A percentile compares a stretch with the other conserved stretches of the same genome.
Conservation (phyloP, 1,140 invertebrate species). For the Dinothrombium tinctorium region DNA sequence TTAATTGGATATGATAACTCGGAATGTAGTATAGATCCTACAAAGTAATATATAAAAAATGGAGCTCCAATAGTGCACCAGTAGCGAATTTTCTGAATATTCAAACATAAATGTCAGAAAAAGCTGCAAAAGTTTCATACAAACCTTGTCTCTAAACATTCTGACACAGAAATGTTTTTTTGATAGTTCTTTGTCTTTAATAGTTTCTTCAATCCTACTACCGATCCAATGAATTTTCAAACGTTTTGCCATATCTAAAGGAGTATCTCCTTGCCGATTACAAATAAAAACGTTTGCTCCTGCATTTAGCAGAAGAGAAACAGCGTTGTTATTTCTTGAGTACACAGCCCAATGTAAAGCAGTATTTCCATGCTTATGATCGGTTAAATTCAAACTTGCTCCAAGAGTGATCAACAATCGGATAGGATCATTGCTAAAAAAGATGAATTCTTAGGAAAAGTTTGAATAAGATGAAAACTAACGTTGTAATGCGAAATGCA, state of each 20-base stretch:
- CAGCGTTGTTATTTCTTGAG: slow-evolving; percentile 65
- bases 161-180: slow-evolving; percentile 31
- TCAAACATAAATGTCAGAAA: neutral
- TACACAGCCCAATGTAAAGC: slow-evolving; percentile 88
- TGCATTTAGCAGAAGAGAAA: slow-evolving; percentile 31
- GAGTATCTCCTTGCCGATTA: slow-evolving; percentile 33
- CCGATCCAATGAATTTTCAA: slow-evolving; percentile 33
- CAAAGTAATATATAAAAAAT: slow-evolving; percentile 63
- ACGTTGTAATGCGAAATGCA: slow-evolving; percentile 44
- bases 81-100: slow-evolving; percentile 32
- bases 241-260: slow-evolving; percentile 24
- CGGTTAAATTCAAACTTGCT: slow-evolving; percentile 57
- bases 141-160: slow-evolving; percentile 39
- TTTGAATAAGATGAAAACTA: slow-evolving; percentile 10
- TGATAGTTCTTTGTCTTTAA: slow-evolving; percentile 35
- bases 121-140: neutral
- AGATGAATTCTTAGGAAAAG: neutral
- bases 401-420: slow-evolving; percentile 75
- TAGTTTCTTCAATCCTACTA: slow-evolving; percentile 35
- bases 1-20: slow-evolving; percentile 51
- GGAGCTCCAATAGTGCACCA: slow-evolving; percentile 68
- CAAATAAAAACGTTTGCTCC: slow-evolving; percentile 25
- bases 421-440: slow-evolving; percentile 42
- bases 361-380: slow-evolving; percentile 71
- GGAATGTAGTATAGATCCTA: slow-evolving; percentile 59